Evolutionary conservation across 2,113 vertebrate genomes (phyloP).

Genomic region (Poeciliopsis occidentalis): DNA sequence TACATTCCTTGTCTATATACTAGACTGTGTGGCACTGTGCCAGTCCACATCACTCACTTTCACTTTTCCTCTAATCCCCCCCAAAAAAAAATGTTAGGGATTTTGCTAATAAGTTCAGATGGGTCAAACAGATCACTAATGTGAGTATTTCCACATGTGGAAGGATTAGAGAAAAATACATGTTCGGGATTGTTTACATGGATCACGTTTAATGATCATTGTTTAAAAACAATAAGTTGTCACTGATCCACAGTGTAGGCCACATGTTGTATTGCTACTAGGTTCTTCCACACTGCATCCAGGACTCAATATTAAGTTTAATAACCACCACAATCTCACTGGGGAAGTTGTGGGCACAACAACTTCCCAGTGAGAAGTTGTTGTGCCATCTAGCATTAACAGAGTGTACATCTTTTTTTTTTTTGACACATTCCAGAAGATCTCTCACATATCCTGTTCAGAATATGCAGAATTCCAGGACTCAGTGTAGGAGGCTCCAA

Average conservation of each 20-base stretch:
- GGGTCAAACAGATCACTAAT: constrained; percentile 19
- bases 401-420: neutral
- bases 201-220: too few species aligned
- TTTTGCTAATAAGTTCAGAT: constrained; percentile 35
- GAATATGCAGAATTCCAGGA: constrained; percentile 9
- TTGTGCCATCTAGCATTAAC: too few species aligned
- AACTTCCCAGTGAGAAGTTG: too few species aligned
- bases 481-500: neutral
- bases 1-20: constrained; percentile 21
- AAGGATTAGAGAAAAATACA: constrained; percentile 15
- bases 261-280: too few species aligned
- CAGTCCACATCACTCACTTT: constrained; percentile 55
- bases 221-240: too few species aligned
- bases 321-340: too few species aligned
- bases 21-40: constrained; percentile 43
- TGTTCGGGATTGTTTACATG: neutral
- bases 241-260: too few species aligned
- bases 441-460: neutral
- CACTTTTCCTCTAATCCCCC: constrained; percentile 45
- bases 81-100: constrained; percentile 50
- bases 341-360: too few species aligned
- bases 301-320: too few species aligned
- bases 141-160: constrained; percentile 25
- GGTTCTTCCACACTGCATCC: too few species aligned
- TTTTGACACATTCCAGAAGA: neutral